Base-by-base conservation (phyloP, 2,113 vertebrate genomes). In the Bufo gargarizans region DNA sequence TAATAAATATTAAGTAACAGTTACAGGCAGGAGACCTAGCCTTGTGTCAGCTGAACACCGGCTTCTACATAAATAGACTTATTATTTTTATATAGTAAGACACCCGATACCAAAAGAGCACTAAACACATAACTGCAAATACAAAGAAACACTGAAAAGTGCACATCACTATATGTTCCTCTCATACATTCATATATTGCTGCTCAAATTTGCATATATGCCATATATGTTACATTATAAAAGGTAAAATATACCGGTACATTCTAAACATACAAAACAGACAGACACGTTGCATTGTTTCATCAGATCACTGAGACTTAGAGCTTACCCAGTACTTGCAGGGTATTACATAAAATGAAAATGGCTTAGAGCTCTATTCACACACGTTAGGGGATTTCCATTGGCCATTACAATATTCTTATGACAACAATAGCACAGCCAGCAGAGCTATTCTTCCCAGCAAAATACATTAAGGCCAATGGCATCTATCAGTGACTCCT, bases 1-100 rank as follows among this genome's bases (percentile, higher is more conserved):
- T 47, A 77, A 86, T 86, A 86, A 78, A 86, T 65, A 86, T 33
- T n/a, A 86, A 65, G 19, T 50, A 86, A 13, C 50, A 22, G 55
- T 78, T 33, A 56, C 47, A 53, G 20, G 11, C 1, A 74, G 16
- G 59, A 11, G 17, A 80, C 53, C 8, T 8, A 58, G 56, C 56
- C 13, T 14, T 58, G 13, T 43, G 63, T 3, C 16, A 4, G 47
- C 49, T n/a, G 2, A 74, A 6, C 5, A 43, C 43, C 33, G 13
- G 14, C 45, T 47, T 76, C 6, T 7, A 19, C 4, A 47, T 47
- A 74, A 1, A 74, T 13, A 10, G 5, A 53, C 53, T 55, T 72
- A 45, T 45, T 4, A 7, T 17, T 76, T 33, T 76, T 17, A 76
- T 49, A 47, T 11, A 53, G 17, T 20, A 78, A 22, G 49, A 55